Base-by-base conservation (phyloP, 2,113 vertebrate species). In the Calidris pugnax region DNA sequence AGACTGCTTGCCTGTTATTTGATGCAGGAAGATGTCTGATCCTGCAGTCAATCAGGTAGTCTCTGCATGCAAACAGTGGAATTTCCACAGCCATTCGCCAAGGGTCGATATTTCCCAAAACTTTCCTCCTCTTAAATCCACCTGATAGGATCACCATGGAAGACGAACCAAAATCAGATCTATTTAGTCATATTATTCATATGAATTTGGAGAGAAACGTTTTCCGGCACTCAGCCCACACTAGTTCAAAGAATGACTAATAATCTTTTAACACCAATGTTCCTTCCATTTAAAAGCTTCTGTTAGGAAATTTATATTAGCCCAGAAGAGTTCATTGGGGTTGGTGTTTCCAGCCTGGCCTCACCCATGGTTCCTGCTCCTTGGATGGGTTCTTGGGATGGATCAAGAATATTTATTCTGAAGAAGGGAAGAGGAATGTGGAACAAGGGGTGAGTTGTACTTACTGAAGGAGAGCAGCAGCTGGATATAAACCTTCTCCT, bases 201-300 rank as follows among this genome's bases (percentile, higher is more conserved):
- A 32, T 8, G 71, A n/a, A 89, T 78, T 78, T 12, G 33, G 69
- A 89, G 86, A 78, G 39, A 78, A 87, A 79, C 80, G n/a, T 96
- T 91, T 96, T 90, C 82, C 14, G 2, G 87, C 59, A 24, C 37
- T 94, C 89, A 93, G 88, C 96, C 88, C 79, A 95, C 91, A 76
- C 63, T 30, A 37, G 48, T 87, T 92, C 57, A 63, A 69, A 66
- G 71, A 85, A 67, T 96, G 90, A 96, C 78, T 95, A 94, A 96
- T 79, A 91, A 96, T 91, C 66, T 92, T 57, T 85, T 60, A 89
- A 50, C 67, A 90, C 53, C 63, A 85, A 48, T 53, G 78, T 91
- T 93, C 67, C 74, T 67, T 67, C 63, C 59, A 62, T 79, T 69
- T 87, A 19, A 79, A 62, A 27, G 62, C 19, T 91, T 57, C 63